Evolutionary conservation across 1,140 invertebrate species (phyloP).

Genomic region (Danaus melanippus): DNA sequence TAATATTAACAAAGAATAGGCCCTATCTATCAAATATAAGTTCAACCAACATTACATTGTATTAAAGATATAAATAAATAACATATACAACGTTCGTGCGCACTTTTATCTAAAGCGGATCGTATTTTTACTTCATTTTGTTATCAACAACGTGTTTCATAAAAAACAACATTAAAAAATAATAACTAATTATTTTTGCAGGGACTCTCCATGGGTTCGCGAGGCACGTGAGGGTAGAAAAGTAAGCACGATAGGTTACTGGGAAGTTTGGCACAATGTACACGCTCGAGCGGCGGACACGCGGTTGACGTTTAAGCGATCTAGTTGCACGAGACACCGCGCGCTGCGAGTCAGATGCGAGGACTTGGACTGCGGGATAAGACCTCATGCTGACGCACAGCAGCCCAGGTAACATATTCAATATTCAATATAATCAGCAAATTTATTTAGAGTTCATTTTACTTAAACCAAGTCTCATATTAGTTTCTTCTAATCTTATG

Average conservation of each 20-base stretch:
- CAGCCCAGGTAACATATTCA: slow-evolving; percentile 74
- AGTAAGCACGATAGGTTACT: slow-evolving; percentile 53
- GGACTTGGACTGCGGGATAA: slow-evolving; percentile 81
- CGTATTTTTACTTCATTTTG: too few species aligned
- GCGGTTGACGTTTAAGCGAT: slow-evolving; percentile 76
- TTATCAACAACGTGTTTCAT: too few species aligned
- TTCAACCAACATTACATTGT: too few species aligned
- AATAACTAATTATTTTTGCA: slow-evolving; percentile 16
- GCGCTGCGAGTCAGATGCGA: slow-evolving; percentile 80
- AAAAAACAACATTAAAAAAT: too few species aligned
- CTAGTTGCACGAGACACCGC: slow-evolving; percentile 75
- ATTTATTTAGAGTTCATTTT: too few species aligned
- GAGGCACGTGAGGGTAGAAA: slow-evolving; percentile 57
- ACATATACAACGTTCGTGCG: too few species aligned
- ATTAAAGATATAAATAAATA: too few species aligned
- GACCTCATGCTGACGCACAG: slow-evolving; percentile 76
- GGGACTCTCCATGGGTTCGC: slow-evolving; percentile 49
- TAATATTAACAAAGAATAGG: not conserved
- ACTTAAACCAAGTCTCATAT: too few species aligned
- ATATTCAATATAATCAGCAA: too few species aligned
- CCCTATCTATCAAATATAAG: too few species aligned
- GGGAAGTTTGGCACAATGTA: slow-evolving; percentile 63
- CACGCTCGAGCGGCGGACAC: slow-evolving; percentile 66
- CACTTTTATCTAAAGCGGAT: too few species aligned
- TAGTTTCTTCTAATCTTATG: too few species aligned